Percentiles rank a stretch among this genome's conserved stretches.
Conservation (phyloP, 2,113 vertebrate species). For the Actenoides hombroni region DNA sequence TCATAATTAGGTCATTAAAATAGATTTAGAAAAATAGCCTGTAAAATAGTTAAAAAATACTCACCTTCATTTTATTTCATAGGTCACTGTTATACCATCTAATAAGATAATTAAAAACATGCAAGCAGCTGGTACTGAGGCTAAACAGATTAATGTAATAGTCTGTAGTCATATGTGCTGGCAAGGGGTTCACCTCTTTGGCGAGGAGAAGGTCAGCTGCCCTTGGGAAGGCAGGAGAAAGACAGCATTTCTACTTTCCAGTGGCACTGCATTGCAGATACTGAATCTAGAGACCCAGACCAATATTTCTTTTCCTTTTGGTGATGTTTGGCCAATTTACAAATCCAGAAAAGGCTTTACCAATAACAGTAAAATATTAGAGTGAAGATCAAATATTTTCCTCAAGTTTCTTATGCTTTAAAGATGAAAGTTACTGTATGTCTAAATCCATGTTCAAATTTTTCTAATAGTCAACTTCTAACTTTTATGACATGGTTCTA, state of each 20-base stretch:
- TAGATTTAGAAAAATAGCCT: conserved; percentile 74
- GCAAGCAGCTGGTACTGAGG: conserved; percentile 83
- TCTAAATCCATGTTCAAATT: background rate
- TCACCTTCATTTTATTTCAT: conserved; percentile 87
- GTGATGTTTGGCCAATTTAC: background rate
- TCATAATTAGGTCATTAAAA: conserved; percentile 72
- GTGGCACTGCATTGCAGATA: conserved; percentile 35
- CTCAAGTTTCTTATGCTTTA: background rate
- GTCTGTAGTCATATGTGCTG: conserved; percentile 84
- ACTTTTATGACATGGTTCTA: background rate
- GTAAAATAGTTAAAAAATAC: conserved; percentile 78
- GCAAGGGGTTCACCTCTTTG: conserved; percentile 81
- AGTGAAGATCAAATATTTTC: background rate
- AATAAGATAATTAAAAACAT: conserved; percentile 88
- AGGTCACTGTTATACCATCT: conserved; percentile 82
- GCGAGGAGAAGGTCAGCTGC: conserved; percentile 81
- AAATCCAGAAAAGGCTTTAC: background rate
- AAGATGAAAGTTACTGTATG: background rate
- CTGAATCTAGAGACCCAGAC: background rate
- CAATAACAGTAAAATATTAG: background rate
- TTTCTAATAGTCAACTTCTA: background rate
- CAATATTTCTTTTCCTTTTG: background rate
- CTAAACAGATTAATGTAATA: conserved; percentile 86
- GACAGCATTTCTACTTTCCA: conserved; percentile 28
- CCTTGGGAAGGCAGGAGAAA: conserved; percentile 77